These are phyloP conservation scores for Peromyscus attwateri DNA, from an alignment of 2,797 vertebrate species.

Conservation along the genomic window DNA sequence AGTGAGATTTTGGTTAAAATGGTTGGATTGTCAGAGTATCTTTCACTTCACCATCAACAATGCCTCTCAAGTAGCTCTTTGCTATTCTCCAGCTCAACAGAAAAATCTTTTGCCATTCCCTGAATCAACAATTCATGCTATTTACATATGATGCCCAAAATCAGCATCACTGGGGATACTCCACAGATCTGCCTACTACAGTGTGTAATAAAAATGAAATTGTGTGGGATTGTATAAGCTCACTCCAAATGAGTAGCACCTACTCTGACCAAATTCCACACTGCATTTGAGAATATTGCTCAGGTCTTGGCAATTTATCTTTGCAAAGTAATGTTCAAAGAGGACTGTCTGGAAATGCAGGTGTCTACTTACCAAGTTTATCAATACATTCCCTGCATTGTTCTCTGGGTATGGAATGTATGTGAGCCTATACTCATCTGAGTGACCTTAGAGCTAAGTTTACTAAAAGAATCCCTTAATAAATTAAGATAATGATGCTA, in stretches of 20 bases:
- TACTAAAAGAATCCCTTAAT: background rate
- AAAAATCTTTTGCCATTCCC: background rate
- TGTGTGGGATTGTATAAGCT: background rate
- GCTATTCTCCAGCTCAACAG: background rate
- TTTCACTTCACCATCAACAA: too few species aligned
- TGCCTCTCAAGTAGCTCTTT: background rate
- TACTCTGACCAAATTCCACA: background rate
- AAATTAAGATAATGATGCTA: background rate
- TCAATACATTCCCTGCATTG: background rate
- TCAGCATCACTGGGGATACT: background rate
- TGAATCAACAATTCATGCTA: background rate
- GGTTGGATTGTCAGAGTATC: background rate
- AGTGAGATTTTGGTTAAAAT: background rate
- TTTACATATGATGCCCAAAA: background rate
- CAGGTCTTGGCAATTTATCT: background rate
- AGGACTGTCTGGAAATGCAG: background rate
- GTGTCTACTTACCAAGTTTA: background rate
- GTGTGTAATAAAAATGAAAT: conserved; percentile 1
- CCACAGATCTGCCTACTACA: background rate
- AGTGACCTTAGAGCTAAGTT: background rate
- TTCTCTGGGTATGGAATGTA: background rate
- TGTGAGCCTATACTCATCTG: background rate
- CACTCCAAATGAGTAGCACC: background rate
- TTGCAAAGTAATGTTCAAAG: conserved; percentile 15
- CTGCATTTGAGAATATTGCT: background rate